These are phyloP conservation scores for Drosophila prosaltans DNA, from an alignment of 1,140 invertebrate species.

Conservation along the genomic window DNA sequence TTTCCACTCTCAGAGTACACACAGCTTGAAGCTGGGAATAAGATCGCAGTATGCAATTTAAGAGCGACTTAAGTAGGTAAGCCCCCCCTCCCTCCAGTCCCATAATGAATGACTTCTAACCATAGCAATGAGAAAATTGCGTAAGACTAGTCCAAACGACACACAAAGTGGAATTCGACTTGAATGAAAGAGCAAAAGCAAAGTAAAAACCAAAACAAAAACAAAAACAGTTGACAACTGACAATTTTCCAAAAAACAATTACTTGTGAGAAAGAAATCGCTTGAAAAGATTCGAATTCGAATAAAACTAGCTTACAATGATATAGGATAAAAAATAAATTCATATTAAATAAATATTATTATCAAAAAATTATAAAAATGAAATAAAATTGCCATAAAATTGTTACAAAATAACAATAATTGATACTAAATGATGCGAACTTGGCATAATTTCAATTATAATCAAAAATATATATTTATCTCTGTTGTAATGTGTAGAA, in stretches of 20 bases:
- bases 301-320: background rate
- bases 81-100: background rate
- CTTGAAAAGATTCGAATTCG: background rate
- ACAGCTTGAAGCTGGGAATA: conserved; percentile 52
- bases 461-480: too few relatives aligned
- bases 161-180: conserved; percentile 11
- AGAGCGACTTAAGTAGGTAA: conserved; percentile 45
- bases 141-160: conserved; percentile 24
- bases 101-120: conserved; percentile 35
- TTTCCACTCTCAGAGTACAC: conserved; percentile 3
- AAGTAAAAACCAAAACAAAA: background rate
- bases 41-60: conserved; percentile 49
- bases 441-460: too few relatives aligned
- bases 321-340: background rate
- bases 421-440: background rate
- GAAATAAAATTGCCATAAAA: background rate
- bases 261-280: conserved; percentile 2
- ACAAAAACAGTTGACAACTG: background rate
- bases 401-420: background rate
- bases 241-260: conserved; percentile 2
- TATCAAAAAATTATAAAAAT: background rate
- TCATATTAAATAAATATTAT: background rate
- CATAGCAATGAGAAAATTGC: conserved; percentile 45
- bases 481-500: too few relatives aligned
- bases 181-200: conserved; percentile 9